Evolutionary conservation across 2,113 vertebrate species (phyloP), one percentile per base, ranked within the genome.

Genomic region (Neolamprologus falcicula): DNA sequence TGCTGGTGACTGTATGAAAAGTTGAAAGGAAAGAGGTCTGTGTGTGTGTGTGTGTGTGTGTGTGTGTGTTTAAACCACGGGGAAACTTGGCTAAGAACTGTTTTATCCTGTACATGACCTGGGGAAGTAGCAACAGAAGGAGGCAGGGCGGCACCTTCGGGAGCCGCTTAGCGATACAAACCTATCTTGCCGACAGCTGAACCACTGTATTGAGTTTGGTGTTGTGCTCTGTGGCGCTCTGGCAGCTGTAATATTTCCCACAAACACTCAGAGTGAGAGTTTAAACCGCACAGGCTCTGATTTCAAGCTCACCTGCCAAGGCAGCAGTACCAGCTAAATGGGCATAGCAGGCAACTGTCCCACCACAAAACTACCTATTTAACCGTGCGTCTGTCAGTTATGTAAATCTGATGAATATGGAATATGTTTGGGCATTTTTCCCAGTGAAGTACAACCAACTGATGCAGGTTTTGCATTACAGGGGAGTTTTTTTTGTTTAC

Each of bases 1-100:
- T 88, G 92, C 83, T 89, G 86, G 89, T 82, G 93, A 93, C 84
- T 95, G 91, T 92, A 93, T 92, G 93, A 94, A 89, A 88, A 90
- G 26, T 59, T 59, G 55, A 59, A 59, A 59, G 55, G 14, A 61
- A 61, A 61, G 57, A 61, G 14, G 76, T 81, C 63, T 24, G 1
- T 52, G 8, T 52, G 52, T 21, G 5, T 21, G 52, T 54, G 53
- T 68, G 47, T 73, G 45, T 54, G 63, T 88, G 78, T 78, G 28
- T 87, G 80, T 42, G 80, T 78, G 83, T 78, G 24, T 71, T 17
- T 76, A 47, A 76, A 76, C 71, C 14, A 47, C 4, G 0, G 61
- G 83, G 66, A 89, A 89, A 84, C 80, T 82, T 92, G 52, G 57
- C 88, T 66, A 61, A 84, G 45, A 85, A 31, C 42, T 47, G 42